These are phyloP conservation scores for Oligia latruncula DNA, from an alignment of 2,888 invertebrate genomes.

Conservation along the genomic window DNA sequence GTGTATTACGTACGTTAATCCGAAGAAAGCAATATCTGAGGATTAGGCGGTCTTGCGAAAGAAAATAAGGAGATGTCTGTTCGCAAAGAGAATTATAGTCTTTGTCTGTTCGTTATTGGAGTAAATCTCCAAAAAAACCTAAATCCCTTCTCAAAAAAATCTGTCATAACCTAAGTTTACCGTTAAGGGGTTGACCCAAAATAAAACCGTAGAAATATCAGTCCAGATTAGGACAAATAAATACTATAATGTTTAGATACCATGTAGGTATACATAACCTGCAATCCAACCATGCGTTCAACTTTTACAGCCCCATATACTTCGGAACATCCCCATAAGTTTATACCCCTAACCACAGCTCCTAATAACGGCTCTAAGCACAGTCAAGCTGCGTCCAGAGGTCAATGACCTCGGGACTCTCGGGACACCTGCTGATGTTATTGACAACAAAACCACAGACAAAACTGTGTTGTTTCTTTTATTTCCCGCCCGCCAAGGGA, in stretches of 20 bases:
- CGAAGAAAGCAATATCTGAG: not conserved
- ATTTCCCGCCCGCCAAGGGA: slow-evolving; percentile 76
- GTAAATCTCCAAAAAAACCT: too few relatives aligned
- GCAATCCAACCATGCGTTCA: slow-evolving; percentile 54
- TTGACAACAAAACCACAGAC: slow-evolving; percentile 81
- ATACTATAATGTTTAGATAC: not conserved
- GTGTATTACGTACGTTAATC: not conserved
- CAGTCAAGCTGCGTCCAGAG: slow-evolving; percentile 72
- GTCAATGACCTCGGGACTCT: slow-evolving; percentile 81
- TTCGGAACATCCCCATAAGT: slow-evolving; percentile 69
- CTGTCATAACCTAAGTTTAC: not conserved
- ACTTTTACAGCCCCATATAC: slow-evolving; percentile 60
- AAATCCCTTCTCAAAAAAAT: not conserved
- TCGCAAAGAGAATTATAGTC: too few relatives aligned
- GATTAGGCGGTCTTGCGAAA: not conserved
- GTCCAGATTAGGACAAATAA: not conserved
- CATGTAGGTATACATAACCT: slow-evolving; percentile 32
- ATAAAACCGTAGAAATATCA: not conserved
- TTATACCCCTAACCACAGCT: slow-evolving; percentile 67
- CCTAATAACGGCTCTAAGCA: slow-evolving; percentile 74
- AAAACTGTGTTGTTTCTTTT: slow-evolving; percentile 83
- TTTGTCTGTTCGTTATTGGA: not conserved
- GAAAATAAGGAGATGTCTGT: not conserved
- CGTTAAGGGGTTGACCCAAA: not conserved
- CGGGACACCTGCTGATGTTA: slow-evolving; percentile 88